phyloP scores from a whole-genome alignment of 2,797 vertebrate genomes.

The Agapornis canus region DNA sequence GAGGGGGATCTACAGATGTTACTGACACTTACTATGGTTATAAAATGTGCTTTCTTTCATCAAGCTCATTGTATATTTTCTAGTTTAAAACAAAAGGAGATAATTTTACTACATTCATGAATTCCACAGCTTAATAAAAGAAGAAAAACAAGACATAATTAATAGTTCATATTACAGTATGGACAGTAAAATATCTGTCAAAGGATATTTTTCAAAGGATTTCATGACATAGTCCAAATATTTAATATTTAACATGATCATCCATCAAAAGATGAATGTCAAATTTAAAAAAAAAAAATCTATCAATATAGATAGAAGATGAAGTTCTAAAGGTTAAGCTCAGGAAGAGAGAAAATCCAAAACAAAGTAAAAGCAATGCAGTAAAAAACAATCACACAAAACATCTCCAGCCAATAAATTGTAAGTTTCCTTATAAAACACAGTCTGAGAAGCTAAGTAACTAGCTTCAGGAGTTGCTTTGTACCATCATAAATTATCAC shows the following conservation, averaged over 20 bases:
- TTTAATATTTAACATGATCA: conserved; percentile 11
- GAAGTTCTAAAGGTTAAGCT: neutral
- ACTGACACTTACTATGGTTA: conserved; percentile 64
- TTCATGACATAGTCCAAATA: conserved; percentile 31
- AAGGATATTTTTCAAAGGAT: neutral
- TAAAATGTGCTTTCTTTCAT: conserved; percentile 66
- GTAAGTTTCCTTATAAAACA: neutral
- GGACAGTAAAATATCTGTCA: neutral
- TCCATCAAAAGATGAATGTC: neutral
- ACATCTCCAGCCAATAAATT: neutral
- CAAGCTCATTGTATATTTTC: conserved; percentile 54
- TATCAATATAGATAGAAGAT: neutral
- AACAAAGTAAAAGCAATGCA: neutral
- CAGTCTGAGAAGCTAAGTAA: neutral
- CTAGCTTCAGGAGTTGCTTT: neutral
- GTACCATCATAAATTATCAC: neutral
- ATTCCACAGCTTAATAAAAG: conserved; percentile 43
- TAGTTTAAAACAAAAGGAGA: conserved; percentile 42
- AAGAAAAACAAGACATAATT: conserved; percentile 48
- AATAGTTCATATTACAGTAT: conserved; percentile 43
- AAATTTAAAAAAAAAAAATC: conserved; percentile 39
- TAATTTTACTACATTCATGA: conserved; percentile 38
- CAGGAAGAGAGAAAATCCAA: neutral
- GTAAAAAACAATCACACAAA: neutral
- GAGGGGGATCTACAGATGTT: conserved; percentile 46